These are phyloP conservation scores for Lithophane leautieri DNA, from an alignment of 2,888 invertebrate genomes.

Conservation along the genomic window DNA sequence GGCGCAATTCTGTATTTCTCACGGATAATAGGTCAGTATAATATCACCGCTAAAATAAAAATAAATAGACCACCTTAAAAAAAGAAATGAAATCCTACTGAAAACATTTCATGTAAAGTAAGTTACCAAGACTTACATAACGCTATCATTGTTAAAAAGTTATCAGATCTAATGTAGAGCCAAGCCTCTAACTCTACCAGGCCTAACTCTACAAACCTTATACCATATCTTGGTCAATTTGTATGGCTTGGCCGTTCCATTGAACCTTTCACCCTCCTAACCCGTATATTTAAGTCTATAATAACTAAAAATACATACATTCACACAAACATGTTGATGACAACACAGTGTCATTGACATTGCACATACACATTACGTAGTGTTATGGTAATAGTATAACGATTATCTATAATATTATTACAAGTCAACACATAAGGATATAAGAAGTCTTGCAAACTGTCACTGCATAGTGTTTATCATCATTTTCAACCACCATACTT, in stretches of 20 bases:
- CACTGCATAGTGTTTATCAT: conserved; percentile 5
- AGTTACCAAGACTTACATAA: too few species aligned
- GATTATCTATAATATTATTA: conserved; percentile 6
- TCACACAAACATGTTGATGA: background rate
- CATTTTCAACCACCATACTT: background rate
- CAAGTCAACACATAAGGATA: conserved; percentile 1
- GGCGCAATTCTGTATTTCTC: too few species aligned
- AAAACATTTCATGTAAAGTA: too few species aligned
- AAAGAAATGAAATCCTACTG: too few species aligned
- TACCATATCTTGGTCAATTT: background rate
- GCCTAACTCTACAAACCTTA: background rate
- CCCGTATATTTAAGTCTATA: background rate
- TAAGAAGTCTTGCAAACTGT: background rate
- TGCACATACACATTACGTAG: conserved; percentile 5
- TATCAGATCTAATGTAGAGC: background rate
- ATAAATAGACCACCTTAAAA: too few species aligned
- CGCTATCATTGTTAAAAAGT: too few species aligned
- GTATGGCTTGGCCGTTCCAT: too few species aligned
- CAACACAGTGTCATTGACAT: conserved; percentile 22
- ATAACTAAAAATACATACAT: too few species aligned
- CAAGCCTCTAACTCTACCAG: too few species aligned
- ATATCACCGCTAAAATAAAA: too few species aligned
- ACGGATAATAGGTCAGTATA: too few species aligned
- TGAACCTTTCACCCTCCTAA: too few species aligned
- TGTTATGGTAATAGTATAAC: conserved; percentile 20